These are phyloP conservation scores for Plagodis dolabraria DNA, from an alignment of 2,888 invertebrate genomes.

Conservation along the genomic window DNA sequence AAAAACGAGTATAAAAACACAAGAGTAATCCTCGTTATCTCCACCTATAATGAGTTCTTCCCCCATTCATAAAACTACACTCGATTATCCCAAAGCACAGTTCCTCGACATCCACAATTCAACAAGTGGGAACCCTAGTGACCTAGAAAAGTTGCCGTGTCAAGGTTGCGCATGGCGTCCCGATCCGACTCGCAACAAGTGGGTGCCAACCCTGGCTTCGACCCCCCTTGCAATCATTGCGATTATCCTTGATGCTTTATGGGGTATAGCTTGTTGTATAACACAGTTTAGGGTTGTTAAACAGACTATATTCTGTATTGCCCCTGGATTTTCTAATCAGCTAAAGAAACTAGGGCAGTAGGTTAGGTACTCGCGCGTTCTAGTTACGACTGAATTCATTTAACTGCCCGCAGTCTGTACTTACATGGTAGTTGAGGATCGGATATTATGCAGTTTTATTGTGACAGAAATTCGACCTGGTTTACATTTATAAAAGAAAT, in stretches of 20 bases:
- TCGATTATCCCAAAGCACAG: conserved; percentile 12
- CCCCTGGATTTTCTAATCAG: background rate
- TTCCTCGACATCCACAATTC: conserved; percentile 7
- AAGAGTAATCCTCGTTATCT: background rate
- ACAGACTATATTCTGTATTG: too few relatives aligned
- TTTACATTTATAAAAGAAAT: too few relatives aligned
- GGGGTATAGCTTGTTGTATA: conserved; percentile 7
- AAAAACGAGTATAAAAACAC: too few relatives aligned
- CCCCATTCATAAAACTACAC: conserved; percentile 24
- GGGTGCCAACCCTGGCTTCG: conserved; percentile 9
- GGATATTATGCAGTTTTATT: too few relatives aligned
- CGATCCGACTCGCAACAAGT: conserved; percentile 37
- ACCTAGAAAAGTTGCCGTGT: conserved; percentile 33
- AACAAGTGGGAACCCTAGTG: conserved; percentile 40
- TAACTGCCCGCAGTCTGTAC: too few relatives aligned
- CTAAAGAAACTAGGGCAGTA: background rate
- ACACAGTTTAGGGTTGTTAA: background rate
- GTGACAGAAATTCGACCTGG: too few relatives aligned
- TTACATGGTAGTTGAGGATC: too few relatives aligned
- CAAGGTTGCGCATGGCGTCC: conserved; percentile 35
- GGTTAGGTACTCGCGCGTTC: too few relatives aligned
- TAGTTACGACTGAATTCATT: too few relatives aligned
- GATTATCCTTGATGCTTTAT: conserved; percentile 15
- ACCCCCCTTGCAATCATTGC: conserved; percentile 6
- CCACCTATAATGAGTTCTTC: background rate